A percentile compares a stretch with the other conserved stretches of the same genome.
These are phyloP conservation scores for Heteropelma amictum DNA, from an alignment of 2,888 invertebrate species.

Conservation along the genomic window DNA sequence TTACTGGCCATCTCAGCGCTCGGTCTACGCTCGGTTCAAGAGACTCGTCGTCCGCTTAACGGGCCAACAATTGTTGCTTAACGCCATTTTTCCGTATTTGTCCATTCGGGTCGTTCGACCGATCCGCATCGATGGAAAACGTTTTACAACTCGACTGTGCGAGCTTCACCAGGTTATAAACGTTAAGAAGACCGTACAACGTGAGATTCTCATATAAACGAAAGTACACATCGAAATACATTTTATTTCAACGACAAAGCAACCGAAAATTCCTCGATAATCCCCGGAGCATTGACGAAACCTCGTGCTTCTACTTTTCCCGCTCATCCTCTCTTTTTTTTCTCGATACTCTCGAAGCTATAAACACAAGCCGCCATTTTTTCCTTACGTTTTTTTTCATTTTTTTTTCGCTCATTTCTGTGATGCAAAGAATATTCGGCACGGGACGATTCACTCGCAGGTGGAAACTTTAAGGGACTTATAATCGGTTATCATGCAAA, in stretches of 20 bases:
- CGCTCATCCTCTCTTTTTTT: conserved; percentile 19
- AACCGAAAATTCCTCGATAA: conserved; percentile 64
- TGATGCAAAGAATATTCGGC: conserved; percentile 21
- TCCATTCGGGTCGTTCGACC: conserved; percentile 11
- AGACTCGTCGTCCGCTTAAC: neutral
- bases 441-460: conserved; percentile 46
- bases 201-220: conserved; percentile 22
- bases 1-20: neutral
- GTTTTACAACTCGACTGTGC: conserved; percentile 33
- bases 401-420: neutral
- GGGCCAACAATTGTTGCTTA: neutral
- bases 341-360: neutral
- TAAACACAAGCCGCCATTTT: conserved; percentile 42
- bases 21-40: conserved; percentile 1
- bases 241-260: conserved; percentile 64
- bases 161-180: conserved; percentile 25
- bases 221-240: conserved; percentile 54
- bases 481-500: conserved; percentile 18
- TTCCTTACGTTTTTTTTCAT: conserved; percentile 13
- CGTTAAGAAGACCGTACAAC: conserved; percentile 1
- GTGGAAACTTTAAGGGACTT: conserved; percentile 12
- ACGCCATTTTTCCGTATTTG: neutral
- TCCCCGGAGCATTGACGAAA: conserved; percentile 60
- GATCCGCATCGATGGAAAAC: conserved; percentile 11
- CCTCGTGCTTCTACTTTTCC: conserved; percentile 55